A percentile compares a stretch with the other conserved stretches of the same genome.
Conservation (phyloP, 2,113 vertebrate genomes). For the Sebastes schlegelii region DNA sequence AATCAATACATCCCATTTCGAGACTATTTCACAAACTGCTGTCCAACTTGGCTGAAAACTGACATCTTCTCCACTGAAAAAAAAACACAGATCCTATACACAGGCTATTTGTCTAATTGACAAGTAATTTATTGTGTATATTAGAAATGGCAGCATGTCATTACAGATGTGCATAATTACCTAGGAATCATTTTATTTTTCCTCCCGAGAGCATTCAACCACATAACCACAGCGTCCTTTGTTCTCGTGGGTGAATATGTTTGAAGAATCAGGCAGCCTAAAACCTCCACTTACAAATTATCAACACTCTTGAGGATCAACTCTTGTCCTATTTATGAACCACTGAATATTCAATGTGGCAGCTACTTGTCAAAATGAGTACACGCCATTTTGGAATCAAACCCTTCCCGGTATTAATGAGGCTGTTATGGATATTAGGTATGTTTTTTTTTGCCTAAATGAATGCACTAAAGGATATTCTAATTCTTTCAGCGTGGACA, state of each 20-base stretch:
- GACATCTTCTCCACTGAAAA: too few relatives aligned
- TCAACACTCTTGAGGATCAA: constrained; percentile 49
- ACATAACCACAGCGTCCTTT: constrained; percentile 46
- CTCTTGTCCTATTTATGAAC: constrained; percentile 46
- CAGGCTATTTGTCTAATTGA: constrained; percentile 7
- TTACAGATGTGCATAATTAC: constrained; percentile 17
- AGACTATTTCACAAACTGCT: too few relatives aligned
- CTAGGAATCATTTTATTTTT: constrained; percentile 28
- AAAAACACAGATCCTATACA: too few relatives aligned
- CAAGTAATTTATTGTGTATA: constrained; percentile 9
- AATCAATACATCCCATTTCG: too few relatives aligned
- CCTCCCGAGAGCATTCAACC: constrained; percentile 5
- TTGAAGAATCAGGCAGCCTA: constrained; percentile 33
- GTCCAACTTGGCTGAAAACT: too few relatives aligned
- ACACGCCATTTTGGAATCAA: constrained; percentile 53
- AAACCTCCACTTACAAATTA: constrained; percentile 43
- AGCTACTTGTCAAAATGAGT: constrained; percentile 51
- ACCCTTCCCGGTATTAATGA: constrained; percentile 52
- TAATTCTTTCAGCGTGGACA: constrained; percentile 42
- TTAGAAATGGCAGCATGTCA: constrained; percentile 17
- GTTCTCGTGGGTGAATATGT: constrained; percentile 37
- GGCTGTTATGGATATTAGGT: constrained; percentile 60
- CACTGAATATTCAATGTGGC: constrained; percentile 40
- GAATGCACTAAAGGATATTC: constrained; percentile 49
- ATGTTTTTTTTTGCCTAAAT: constrained; percentile 30